Evolutionary conservation across 2,888 invertebrate genomes (phyloP).

Genomic region (Merodon equestris): DNA sequence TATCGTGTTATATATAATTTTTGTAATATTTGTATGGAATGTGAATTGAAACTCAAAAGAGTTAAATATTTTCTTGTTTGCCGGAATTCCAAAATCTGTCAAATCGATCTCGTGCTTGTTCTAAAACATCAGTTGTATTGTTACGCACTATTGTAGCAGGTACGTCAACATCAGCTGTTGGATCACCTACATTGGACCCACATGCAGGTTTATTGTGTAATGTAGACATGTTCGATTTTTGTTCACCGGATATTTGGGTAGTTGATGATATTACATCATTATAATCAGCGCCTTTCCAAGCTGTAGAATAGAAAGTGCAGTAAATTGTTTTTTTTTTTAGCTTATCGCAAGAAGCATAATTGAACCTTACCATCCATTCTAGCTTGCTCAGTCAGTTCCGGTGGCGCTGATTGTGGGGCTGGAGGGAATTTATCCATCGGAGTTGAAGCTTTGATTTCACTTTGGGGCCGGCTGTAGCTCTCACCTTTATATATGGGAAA

Average conservation of each 20-base stretch:
- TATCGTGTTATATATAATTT: too few species aligned
- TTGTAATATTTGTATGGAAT: too few species aligned
- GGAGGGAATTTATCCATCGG: slow-evolving; percentile 83
- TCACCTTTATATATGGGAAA: slow-evolving; percentile 81
- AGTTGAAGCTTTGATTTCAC: slow-evolving; percentile 90
- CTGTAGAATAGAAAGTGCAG: slow-evolving; percentile 10
- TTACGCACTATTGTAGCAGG: slow-evolving; percentile 74
- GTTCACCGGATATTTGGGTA: slow-evolving; percentile 72
- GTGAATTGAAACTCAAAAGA: too few species aligned
- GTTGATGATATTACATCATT: slow-evolving; percentile 60
- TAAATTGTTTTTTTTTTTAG: neutral
- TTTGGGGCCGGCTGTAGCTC: slow-evolving; percentile 90
- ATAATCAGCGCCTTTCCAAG: slow-evolving; percentile 52
- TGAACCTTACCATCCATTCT: slow-evolving; percentile 79
- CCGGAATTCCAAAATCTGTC: slow-evolving; percentile 91
- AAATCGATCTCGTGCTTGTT: slow-evolving; percentile 89
- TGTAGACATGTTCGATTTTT: slow-evolving; percentile 70
- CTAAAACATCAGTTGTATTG: slow-evolving; percentile 86
- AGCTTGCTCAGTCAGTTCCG: slow-evolving; percentile 82
- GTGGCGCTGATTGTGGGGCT: slow-evolving; percentile 85
- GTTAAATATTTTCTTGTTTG: slow-evolving; percentile 81
- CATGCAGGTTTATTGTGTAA: slow-evolving; percentile 75
- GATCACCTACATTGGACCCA: slow-evolving; percentile 78
- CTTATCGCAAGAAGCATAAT: neutral
- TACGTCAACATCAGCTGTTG: slow-evolving; percentile 78